Conservation (phyloP, 2,113 vertebrate species). For the Alexandromys fortis region DNA sequence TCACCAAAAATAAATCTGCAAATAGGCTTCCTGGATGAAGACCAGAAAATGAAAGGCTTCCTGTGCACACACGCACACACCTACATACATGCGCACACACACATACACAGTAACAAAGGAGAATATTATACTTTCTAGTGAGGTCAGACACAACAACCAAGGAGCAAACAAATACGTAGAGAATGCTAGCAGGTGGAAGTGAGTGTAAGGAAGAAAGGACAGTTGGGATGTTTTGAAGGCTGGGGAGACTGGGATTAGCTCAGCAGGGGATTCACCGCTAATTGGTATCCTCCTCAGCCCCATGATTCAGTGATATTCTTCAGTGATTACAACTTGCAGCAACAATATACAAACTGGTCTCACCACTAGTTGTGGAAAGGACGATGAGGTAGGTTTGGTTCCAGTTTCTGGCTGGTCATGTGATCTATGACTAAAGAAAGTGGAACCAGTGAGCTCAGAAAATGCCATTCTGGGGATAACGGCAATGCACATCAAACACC, state of each 20-base stretch:
- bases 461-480: neutral
- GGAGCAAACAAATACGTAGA: neutral
- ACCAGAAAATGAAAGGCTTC: neutral
- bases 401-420: neutral
- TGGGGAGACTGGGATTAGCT: neutral
- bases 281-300: neutral
- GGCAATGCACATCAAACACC: neutral
- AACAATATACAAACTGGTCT: neutral
- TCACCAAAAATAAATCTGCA: neutral
- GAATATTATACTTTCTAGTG: neutral
- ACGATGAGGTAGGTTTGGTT: neutral
- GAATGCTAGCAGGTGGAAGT: neutral
- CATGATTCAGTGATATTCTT: neutral
- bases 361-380: neutral
- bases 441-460: neutral
- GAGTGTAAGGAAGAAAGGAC: neutral
- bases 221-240: neutral
- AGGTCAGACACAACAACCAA: neutral
- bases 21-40: neutral
- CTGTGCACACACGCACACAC: accelerated
- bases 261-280: neutral
- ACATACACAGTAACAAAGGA: neutral
- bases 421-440: neutral
- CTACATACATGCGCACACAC: neutral
- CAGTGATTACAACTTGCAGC: neutral